Percentiles rank a stretch among this genome's conserved stretches.
Evolutionary conservation across 2,888 invertebrate genomes (phyloP).

Genomic region (Leptarthrus brevirostris): DNA sequence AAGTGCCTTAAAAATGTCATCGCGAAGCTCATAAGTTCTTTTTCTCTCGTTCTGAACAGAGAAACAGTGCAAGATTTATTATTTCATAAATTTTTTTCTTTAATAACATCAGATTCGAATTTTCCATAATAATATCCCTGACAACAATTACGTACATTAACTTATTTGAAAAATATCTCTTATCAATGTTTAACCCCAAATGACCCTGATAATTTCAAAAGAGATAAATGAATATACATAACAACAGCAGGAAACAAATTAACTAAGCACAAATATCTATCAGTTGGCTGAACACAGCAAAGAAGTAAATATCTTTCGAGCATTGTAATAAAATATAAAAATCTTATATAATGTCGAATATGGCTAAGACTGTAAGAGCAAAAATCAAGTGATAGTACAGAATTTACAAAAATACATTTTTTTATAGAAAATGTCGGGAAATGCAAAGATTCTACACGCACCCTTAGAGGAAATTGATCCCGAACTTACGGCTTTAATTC

Average conservation of each 20-base stretch:
- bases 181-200: neutral
- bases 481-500: constrained; percentile 84
- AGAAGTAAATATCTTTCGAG: neutral
- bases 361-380: too few species aligned
- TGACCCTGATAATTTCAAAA: neutral
- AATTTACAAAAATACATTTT: neutral
- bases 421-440: constrained; percentile 60
- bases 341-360: too few species aligned
- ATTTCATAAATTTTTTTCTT: too few species aligned
- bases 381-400: too few species aligned
- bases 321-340: too few species aligned
- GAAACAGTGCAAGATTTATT: too few species aligned
- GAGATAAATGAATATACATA: neutral
- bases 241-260: neutral
- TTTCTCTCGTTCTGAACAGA: too few species aligned
- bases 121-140: too few species aligned
- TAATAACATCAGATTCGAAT: too few species aligned
- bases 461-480: constrained; percentile 85
- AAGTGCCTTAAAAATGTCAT: too few species aligned
- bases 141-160: neutral
- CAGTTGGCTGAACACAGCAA: neutral
- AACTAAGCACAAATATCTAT: neutral
- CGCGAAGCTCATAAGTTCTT: too few species aligned
- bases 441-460: constrained; percentile 70
- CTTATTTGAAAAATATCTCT: neutral